Evolutionary conservation across 2,888 invertebrate species (phyloP), one percentile per base, ranked within the genome.

Genomic region (Xestia c-nigrum): DNA sequence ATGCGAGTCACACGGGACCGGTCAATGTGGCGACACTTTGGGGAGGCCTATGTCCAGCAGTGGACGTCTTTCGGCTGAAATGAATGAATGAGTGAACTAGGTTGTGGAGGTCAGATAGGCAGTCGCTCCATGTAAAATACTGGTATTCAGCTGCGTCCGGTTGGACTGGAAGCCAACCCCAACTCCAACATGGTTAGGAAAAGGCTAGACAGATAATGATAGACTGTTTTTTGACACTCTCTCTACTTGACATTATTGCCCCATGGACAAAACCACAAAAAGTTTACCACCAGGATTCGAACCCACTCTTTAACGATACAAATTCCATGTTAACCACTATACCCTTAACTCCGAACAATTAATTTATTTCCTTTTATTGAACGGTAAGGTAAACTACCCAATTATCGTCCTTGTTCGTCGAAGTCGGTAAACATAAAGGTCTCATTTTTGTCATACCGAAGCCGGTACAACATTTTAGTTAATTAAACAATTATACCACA

Each of bases 401-500:
- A 85, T 85, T 85, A 85, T 38, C 73, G 68, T 63, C 76, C 76
- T 72, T 55, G 73, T 74, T 75, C 74, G 71, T 63, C 65, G 69
- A 70, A 47, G 81, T 74, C 84, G 83, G 76, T 63, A 59, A 66
- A 72, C 74, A 74, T 76, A 79, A 85, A 85, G 63, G 77, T 19
- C 63, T 80, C 77, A 85, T 83, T 85, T 76, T 74, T 85, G 82
- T 85, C 83, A 80, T 83, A 76, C 86, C 76, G 50, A 55, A 5
- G 65, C 61, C 75, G 63, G 72, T 79, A 74, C 82, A 74, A 72
- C 83, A 85, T 85, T 80, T 80, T 78, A 72, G 76, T 83, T 85
- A 85, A 85, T 85, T 85, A 85, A 85, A 85, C 76, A 85, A 85
- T 85, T 85, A 84, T 70, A 80, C 63, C 43, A 64, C 67, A 65